Percentiles rank a stretch among this genome's conserved stretches.
Evolutionary conservation across 2,888 invertebrate genomes (phyloP).

Genomic region (Ecdyonurus torrentis): DNA sequence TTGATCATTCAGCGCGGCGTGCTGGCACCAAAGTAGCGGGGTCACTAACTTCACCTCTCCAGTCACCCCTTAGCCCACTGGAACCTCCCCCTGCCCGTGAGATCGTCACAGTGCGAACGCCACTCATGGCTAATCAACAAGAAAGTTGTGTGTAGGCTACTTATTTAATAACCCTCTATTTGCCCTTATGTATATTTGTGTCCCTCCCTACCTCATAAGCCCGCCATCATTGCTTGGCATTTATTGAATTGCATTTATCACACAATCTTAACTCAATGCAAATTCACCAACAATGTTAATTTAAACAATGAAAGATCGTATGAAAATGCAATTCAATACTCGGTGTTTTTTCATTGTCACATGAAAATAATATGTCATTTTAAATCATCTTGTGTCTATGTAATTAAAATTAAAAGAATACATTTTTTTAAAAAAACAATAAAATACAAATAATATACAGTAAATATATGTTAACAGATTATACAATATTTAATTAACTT

Average conservation of each 20-base stretch:
- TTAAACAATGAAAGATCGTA: background rate
- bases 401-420: background rate
- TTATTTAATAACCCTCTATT: background rate
- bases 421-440: background rate
- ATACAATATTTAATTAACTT: no score
- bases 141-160: constrained; percentile 50
- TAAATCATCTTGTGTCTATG: background rate
- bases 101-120: constrained; percentile 52
- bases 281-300: background rate
- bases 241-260: background rate
- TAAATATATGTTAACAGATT: background rate
- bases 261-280: no score
- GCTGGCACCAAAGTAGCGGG: constrained; percentile 20
- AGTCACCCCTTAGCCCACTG: constrained; percentile 16
- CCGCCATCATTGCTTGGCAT: background rate
- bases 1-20: constrained; percentile 44
- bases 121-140: constrained; percentile 47
- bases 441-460: background rate
- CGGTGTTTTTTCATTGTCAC: background rate
- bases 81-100: constrained; percentile 19
- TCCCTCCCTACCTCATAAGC: background rate
- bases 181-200: background rate
- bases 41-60: constrained; percentile 5
- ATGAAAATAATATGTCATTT: background rate
- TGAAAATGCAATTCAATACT: background rate